Conservation (phyloP, 2,888 invertebrate genomes). For the Drosophila falleni region DNA sequence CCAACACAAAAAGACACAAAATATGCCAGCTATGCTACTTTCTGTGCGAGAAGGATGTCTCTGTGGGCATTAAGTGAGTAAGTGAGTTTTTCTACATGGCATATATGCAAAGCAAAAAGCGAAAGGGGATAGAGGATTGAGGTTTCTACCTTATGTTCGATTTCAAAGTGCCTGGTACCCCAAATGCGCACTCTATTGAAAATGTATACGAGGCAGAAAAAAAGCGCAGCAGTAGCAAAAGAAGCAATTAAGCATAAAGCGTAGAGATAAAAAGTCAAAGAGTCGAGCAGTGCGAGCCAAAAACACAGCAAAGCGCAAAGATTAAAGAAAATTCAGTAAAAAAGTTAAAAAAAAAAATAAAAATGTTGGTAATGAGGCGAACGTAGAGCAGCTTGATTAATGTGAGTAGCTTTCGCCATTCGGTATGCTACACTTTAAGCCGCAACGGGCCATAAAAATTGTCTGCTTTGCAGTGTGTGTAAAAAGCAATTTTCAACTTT, state of each 20-base stretch:
- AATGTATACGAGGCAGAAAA: slow-evolving; percentile 26
- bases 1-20: slow-evolving; percentile 46
- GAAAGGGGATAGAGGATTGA: not conserved
- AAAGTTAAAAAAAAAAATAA: slow-evolving; percentile 4
- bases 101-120: slow-evolving; percentile 39
- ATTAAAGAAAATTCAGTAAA: slow-evolving; percentile 33
- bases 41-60: slow-evolving; percentile 9
- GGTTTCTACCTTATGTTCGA: slow-evolving; percentile 58
- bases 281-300: slow-evolving; percentile 32
- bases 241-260: slow-evolving; percentile 72
- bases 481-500: slow-evolving; percentile 62
- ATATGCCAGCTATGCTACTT: slow-evolving; percentile 40
- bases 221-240: slow-evolving; percentile 46
- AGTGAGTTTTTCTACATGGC: slow-evolving; percentile 35
- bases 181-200: slow-evolving; percentile 30
- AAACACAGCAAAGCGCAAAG: slow-evolving; percentile 39
- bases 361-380: slow-evolving; percentile 51
- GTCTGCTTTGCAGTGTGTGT: slow-evolving; percentile 42
- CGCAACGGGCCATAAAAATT: slow-evolving; percentile 55
- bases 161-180: slow-evolving; percentile 44
- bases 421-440: slow-evolving; percentile 33
- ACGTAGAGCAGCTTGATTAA: slow-evolving; percentile 54
- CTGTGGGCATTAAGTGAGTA: slow-evolving; percentile 27
- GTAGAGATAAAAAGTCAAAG: slow-evolving; percentile 68
- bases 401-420: slow-evolving; percentile 39